These are phyloP conservation scores for Chaetura pelagica DNA, from an alignment of 2,113 vertebrate genomes.

Conservation along the genomic window DNA sequence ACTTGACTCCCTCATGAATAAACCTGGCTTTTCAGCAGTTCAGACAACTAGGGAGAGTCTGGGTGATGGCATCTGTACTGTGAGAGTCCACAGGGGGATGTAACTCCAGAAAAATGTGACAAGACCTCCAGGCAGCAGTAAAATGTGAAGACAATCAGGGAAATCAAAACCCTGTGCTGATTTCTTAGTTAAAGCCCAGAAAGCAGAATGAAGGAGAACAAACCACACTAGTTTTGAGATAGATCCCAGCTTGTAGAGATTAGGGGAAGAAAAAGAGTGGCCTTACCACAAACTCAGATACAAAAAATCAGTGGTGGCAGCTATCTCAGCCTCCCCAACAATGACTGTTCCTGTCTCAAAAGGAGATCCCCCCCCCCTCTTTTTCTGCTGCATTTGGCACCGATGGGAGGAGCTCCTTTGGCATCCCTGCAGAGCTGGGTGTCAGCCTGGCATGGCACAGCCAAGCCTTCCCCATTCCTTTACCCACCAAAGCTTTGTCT, in stretches of 20 bases:
- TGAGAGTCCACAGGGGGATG: not conserved
- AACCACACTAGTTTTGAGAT: not conserved
- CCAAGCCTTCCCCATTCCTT: not conserved
- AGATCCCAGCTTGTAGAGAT: not conserved
- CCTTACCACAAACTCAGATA: not conserved
- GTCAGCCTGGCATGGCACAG: not conserved
- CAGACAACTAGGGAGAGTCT: not conserved
- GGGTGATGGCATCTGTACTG: not conserved
- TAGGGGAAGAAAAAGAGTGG: not conserved
- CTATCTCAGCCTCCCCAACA: not conserved
- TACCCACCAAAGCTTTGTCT: not conserved
- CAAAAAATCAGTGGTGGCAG: not conserved
- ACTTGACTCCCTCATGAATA: not conserved
- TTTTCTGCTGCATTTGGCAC: not conserved
- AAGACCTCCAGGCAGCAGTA: not conserved
- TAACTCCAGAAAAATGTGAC: not conserved
- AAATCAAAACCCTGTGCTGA: not conserved
- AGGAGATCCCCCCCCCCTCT: not conserved
- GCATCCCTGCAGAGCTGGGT: rapidly evolving
- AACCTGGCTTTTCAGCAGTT: not conserved
- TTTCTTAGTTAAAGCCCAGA: not conserved
- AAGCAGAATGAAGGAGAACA: not conserved
- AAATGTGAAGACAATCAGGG: not conserved
- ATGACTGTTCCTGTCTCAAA: not conserved
- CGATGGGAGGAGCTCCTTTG: not conserved